A percentile compares a stretch with the other conserved stretches of the same genome.
Conservation (phyloP, 1,140 invertebrate species). For the Battus philenor region DNA sequence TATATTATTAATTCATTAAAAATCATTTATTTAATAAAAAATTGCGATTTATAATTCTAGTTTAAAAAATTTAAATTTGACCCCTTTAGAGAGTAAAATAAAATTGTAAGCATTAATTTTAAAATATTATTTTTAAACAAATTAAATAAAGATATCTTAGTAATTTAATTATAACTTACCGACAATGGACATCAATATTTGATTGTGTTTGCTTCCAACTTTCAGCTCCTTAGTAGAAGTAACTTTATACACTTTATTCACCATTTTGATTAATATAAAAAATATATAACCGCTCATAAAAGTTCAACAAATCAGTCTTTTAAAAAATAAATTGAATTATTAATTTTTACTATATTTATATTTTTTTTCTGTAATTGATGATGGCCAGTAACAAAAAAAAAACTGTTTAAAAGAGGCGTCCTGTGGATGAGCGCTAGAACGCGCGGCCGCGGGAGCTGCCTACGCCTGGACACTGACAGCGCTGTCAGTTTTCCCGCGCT, state of each 20-base stretch:
- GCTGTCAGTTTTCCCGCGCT: constrained; percentile 15
- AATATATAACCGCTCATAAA: neutral
- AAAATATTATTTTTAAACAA: no score
- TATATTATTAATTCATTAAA: no score
- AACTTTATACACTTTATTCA: constrained; percentile 56
- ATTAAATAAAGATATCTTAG: neutral
- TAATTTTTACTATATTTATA: neutral
- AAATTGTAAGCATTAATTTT: no score
- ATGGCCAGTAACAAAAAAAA: neutral
- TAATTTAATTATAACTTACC: constrained; percentile 36
- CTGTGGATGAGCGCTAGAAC: neutral
- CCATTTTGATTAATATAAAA: constrained; percentile 36
- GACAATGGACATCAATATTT: constrained; percentile 60
- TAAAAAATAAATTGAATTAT: constrained; percentile 1
- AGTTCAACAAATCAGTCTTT: neutral
- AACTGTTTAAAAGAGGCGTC: neutral
- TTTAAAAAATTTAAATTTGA: no score
- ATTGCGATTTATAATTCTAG: no score
- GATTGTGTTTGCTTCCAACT: constrained; percentile 55
- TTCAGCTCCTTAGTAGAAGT: constrained; percentile 28
- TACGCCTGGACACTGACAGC: constrained; percentile 9
- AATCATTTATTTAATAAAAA: no score
- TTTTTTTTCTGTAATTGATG: constrained; percentile 1
- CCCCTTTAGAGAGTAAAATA: no score
- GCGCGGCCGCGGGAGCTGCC: constrained; percentile 1